Percentiles rank a stretch among this genome's conserved stretches.
These are phyloP conservation scores for Tetragonisca angustula DNA, from an alignment of 2,888 invertebrate species.

Conservation along the genomic window DNA sequence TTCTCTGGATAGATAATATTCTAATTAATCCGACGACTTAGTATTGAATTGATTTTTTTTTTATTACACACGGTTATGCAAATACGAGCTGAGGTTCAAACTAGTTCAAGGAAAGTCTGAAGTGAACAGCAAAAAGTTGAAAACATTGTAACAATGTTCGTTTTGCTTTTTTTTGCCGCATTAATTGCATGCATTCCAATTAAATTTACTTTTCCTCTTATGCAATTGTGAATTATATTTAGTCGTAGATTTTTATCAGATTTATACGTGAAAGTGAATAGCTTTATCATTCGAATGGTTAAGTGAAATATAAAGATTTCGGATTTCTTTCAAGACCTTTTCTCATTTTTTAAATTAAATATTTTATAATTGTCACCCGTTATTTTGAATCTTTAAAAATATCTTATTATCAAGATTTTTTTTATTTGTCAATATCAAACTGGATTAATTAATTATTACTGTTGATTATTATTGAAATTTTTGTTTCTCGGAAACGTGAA, in stretches of 20 bases:
- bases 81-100: conserved; percentile 10
- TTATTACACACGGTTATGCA: neutral
- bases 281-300: neutral
- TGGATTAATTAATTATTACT: no score
- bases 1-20: neutral
- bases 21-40: neutral
- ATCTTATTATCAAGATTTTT: neutral
- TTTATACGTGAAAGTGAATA: neutral
- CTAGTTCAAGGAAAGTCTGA: conserved; percentile 49
- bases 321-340: neutral
- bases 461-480: neutral
- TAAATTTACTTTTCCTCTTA: conserved; percentile 5
- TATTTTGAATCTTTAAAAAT: neutral
- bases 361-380: neutral
- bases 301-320: neutral
- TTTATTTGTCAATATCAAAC: neutral
- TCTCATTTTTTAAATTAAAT: neutral
- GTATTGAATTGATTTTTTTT: neutral
- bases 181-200: conserved; percentile 19
- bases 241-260: neutral
- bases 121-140: conserved; percentile 1
- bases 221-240: conserved; percentile 18
- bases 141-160: conserved; percentile 18
- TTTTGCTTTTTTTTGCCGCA: neutral
- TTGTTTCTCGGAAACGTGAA: neutral